phyloP scores from a whole-genome alignment of 2,888 invertebrate species.

The Dynastes maya region DNA sequence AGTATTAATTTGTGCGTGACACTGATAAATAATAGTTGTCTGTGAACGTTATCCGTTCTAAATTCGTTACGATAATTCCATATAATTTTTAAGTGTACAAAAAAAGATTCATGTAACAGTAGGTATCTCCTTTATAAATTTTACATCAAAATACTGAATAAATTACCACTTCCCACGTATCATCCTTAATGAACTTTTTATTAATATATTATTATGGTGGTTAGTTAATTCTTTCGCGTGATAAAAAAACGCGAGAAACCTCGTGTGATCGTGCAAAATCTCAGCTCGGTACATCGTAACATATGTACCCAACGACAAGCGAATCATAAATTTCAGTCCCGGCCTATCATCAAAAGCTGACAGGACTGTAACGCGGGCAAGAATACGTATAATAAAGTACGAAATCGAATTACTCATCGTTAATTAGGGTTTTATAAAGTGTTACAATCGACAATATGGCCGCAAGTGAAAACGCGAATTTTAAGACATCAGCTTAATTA shows the following conservation, averaged over 20 bases:
- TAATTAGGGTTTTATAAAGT: conserved; percentile 44
- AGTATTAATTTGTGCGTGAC: too few relatives aligned
- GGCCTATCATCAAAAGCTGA: conserved; percentile 39
- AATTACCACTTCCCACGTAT: background rate
- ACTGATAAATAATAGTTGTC: too few relatives aligned
- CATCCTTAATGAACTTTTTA: conserved; percentile 14
- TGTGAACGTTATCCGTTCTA: too few relatives aligned
- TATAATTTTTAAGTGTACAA: too few relatives aligned
- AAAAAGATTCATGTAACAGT: too few relatives aligned
- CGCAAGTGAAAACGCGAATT: conserved; percentile 25
- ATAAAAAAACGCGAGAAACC: conserved; percentile 7
- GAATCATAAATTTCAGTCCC: conserved; percentile 39
- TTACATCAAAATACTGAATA: background rate
- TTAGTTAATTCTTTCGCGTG: conserved; percentile 9
- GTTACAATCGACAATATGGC: conserved; percentile 18
- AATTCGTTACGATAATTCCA: too few relatives aligned
- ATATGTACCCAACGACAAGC: conserved; percentile 20
- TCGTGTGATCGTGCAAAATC: conserved; percentile 5
- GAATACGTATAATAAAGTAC: conserved; percentile 36
- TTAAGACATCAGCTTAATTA: conserved; percentile 46
- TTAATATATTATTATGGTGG: conserved; percentile 19
- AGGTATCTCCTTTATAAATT: background rate
- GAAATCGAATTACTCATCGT: conserved; percentile 49
- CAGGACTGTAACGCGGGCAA: conserved; percentile 15
- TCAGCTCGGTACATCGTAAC: background rate